Base-by-base conservation (phyloP, 2,888 invertebrate species). In the Belgica antarctica region DNA sequence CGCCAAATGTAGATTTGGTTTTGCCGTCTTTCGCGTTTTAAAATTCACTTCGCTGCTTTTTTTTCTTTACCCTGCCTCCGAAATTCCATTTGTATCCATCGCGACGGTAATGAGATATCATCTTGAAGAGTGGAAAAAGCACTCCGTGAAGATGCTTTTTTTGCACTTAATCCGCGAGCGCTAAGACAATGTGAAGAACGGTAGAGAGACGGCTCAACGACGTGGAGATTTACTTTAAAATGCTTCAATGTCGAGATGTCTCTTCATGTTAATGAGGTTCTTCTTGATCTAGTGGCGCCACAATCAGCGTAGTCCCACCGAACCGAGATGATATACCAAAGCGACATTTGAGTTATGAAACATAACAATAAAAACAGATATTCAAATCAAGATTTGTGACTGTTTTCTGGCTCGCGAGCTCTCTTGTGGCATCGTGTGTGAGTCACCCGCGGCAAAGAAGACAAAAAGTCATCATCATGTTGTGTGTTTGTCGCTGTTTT, bases 241-340 rank as follows among this genome's bases (percentile, higher is more conserved):
- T 41, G 41, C 41, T 41, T 41, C 4, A 41, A 5, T 5, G 10
- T 25, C 41, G 41, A 19, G 22, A 27, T 61, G 25, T 19, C 36
- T 63, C 63, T 46, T 63, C 63, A 63, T 63, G 41, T 63, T 63
- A 63, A 63, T 63, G 63, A 63, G 41, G n/a, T 22, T 25, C 61
- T 61, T 27, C 62, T 62, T 10, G 15, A 7, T 12, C 24, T 24
- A 8, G 36, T 63, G 63, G 63, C 63, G 63, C 63, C 63, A 41
- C 15, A 63, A 63, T 63, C 36, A 34, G 19, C 25, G 41, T 63
- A 63, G 46, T 63, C 41, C 63, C 24, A 41, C 31, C 24, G 7
- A 63, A 36, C 36, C 15, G 22, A 41, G 17, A 7, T 52, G 41
- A 41, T 41, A 41, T 41, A 24, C 22, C 10, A 57, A 22, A 57